Conservation (phyloP, 1,140 invertebrate genomes). For the Drosophila sproati region DNA sequence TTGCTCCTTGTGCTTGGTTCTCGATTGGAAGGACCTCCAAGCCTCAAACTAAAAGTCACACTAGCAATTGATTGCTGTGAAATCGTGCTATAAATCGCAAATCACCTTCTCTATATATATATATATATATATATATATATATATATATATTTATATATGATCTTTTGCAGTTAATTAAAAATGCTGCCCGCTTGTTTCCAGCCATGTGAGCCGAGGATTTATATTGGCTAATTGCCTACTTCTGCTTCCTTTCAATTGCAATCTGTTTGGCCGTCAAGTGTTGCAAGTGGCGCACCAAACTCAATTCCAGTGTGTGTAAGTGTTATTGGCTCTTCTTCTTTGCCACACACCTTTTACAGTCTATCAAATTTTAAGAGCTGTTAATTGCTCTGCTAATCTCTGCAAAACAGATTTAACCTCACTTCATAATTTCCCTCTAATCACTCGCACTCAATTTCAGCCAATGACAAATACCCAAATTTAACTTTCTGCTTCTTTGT, state of each 20-base stretch:
- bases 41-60: background rate
- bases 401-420: background rate
- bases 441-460: slow-evolving; percentile 62
- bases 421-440: slow-evolving; percentile 77
- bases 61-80: background rate
- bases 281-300: background rate
- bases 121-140: background rate
- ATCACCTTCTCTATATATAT: slow-evolving; percentile 9
- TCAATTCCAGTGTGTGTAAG: slow-evolving; percentile 7
- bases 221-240: slow-evolving; percentile 39
- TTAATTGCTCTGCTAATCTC: slow-evolving; percentile 51
- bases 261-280: slow-evolving; percentile 55
- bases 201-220: slow-evolving; percentile 47
- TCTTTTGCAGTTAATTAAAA: slow-evolving; percentile 69
- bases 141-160: too few species aligned
- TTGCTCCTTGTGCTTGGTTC: background rate
- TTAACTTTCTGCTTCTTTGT: slow-evolving; percentile 58
- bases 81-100: slow-evolving; percentile 50
- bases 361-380: slow-evolving; percentile 65
- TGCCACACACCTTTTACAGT: background rate
- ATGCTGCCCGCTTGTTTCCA: slow-evolving; percentile 58
- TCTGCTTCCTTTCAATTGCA: slow-evolving; percentile 32
- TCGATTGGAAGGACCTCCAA: background rate
- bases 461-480: background rate
- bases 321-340: background rate